phyloP scores from a whole-genome alignment of 2,888 invertebrate genomes.

The Leptinotarsa juncta region DNA sequence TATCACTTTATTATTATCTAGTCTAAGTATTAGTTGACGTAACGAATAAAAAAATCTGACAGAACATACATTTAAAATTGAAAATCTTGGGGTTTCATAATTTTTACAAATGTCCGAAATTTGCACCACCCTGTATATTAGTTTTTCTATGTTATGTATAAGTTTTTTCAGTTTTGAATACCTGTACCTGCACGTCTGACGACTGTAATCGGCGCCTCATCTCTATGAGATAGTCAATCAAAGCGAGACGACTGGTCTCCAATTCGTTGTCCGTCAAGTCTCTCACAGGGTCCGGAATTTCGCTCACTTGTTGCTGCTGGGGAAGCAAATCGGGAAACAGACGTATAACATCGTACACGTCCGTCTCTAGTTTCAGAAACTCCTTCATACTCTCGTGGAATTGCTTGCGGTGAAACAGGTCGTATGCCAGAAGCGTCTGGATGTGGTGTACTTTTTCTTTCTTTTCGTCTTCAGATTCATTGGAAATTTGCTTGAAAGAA shows the following conservation, averaged over 20 bases:
- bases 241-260: constrained; percentile 87
- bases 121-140: background rate
- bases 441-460: constrained; percentile 86
- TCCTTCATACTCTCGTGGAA: constrained; percentile 93
- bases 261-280: constrained; percentile 84
- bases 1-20: too few relatives aligned
- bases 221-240: constrained; percentile 90
- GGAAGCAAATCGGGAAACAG: constrained; percentile 87
- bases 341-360: constrained; percentile 95
- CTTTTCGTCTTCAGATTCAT: constrained; percentile 84
- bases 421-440: constrained; percentile 89
- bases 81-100: too few relatives aligned
- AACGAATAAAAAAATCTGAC: too few relatives aligned
- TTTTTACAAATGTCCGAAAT: background rate
- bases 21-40: too few relatives aligned
- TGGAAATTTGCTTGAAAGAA: constrained; percentile 79
- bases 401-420: constrained; percentile 89
- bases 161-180: too few relatives aligned
- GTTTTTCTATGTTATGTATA: too few relatives aligned
- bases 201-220: constrained; percentile 72
- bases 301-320: constrained; percentile 63
- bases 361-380: constrained; percentile 89
- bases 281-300: constrained; percentile 63
- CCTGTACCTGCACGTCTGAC: constrained; percentile 57
- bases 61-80: too few relatives aligned